Percentiles rank a stretch among this genome's conserved stretches.
These are phyloP conservation scores for Leptinotarsa texana DNA, from an alignment of 1,140 invertebrate species.

Conservation along the genomic window DNA sequence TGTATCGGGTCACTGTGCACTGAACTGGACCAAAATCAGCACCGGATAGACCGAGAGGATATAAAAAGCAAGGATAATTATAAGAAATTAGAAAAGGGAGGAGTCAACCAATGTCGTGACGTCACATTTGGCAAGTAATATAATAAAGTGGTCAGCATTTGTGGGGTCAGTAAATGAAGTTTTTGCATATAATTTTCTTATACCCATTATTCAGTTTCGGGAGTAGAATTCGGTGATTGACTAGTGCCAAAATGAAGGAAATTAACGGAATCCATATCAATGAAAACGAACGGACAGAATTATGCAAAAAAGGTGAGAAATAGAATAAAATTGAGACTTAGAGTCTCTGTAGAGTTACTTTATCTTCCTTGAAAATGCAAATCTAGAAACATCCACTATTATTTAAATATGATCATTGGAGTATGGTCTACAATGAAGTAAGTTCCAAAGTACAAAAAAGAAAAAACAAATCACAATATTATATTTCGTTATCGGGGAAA, in stretches of 20 bases:
- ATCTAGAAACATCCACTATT: too few species aligned
- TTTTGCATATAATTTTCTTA: background rate
- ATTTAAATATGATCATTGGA: too few species aligned
- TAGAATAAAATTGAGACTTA: too few species aligned
- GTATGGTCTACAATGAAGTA: too few species aligned
- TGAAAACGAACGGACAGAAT: conserved; percentile 11
- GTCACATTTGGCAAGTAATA: conserved; percentile 35
- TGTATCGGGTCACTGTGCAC: conserved; percentile 4
- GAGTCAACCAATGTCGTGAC: conserved; percentile 41
- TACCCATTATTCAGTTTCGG: background rate
- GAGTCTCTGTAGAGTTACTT: too few species aligned
- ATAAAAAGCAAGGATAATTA: conserved; percentile 41
- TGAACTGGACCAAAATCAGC: conserved; percentile 27
- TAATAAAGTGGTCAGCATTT: conserved; percentile 26
- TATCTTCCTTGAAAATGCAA: too few species aligned
- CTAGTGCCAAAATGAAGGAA: conserved; percentile 19
- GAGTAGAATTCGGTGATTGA: background rate
- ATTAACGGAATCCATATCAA: conserved; percentile 13
- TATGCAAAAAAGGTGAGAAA: conserved; percentile 21
- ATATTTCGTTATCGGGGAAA: too few species aligned
- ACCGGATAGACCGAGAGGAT: conserved; percentile 17
- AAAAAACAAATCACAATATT: too few species aligned
- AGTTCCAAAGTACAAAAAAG: too few species aligned
- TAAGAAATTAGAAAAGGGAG: conserved; percentile 42
- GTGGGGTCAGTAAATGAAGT: conserved; percentile 6